Percentiles rank a stretch among this genome's conserved stretches.
These are phyloP conservation scores for Daboia siamensis DNA, from an alignment of 2,113 vertebrate species.

Conservation along the genomic window DNA sequence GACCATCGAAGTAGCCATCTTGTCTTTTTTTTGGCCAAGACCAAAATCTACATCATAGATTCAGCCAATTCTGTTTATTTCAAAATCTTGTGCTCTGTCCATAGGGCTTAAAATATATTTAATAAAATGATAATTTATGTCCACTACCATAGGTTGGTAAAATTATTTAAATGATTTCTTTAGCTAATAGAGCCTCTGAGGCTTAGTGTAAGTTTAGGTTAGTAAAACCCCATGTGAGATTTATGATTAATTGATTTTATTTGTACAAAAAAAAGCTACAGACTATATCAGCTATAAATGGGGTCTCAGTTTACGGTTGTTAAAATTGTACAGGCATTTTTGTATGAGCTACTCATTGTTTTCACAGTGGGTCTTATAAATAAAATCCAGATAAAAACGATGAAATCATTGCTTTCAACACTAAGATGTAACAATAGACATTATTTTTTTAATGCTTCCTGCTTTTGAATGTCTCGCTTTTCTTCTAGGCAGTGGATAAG, in stretches of 20 bases:
- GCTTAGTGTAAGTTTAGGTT: neutral
- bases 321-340: neutral
- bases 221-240: neutral
- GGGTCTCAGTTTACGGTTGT: neutral
- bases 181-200: neutral
- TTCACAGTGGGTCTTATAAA: neutral
- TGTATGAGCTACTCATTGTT: neutral
- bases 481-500: neutral
- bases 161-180: neutral
- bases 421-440: neutral
- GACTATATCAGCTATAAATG: neutral
- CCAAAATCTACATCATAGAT: neutral
- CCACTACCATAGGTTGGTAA: neutral
- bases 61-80: neutral
- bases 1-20: neutral
- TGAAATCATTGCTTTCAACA: neutral
- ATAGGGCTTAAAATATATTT: neutral
- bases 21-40: neutral
- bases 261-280: neutral
- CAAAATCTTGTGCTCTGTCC: neutral
- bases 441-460: neutral
- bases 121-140: neutral
- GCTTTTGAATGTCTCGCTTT: neutral
- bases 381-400: neutral
- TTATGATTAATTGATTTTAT: neutral